Evolutionary conservation across 2,888 invertebrate genomes (phyloP).

Genomic region (Drosophila borealis): DNA sequence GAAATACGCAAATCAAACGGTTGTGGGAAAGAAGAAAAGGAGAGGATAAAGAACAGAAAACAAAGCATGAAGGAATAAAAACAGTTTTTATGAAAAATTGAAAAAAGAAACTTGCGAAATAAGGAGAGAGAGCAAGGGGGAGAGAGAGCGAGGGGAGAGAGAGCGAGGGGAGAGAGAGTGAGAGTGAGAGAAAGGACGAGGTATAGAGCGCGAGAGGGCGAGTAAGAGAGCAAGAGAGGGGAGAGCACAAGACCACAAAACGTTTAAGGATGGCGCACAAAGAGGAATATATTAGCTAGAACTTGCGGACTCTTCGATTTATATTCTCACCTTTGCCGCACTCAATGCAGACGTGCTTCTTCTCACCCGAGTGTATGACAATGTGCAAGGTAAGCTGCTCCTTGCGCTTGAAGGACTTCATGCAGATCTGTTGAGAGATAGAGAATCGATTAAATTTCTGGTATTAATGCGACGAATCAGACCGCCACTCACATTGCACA

Average conservation of each 20-base stretch:
- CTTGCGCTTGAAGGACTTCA: conserved; percentile 95
- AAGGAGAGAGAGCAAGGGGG: no score
- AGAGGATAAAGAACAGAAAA: no score
- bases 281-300: no score
- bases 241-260: no score
- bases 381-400: conserved; percentile 95
- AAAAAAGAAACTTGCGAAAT: no score
- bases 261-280: no score
- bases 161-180: no score
- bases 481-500: conserved; percentile 88
- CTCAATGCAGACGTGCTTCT: conserved; percentile 93
- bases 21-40: no score
- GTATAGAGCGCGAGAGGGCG: background rate
- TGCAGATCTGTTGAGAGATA: conserved; percentile 86
- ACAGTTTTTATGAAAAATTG: no score
- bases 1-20: no score
- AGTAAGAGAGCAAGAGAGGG: no score
- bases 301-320: background rate
- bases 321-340: conserved; percentile 90
- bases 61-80: no score
- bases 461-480: background rate
- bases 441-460: background rate
- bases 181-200: background rate
- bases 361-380: conserved; percentile 95
- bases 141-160: background rate